Evolutionary conservation across 2,797 vertebrate genomes (phyloP).

Genomic region (Carapus acus): DNA sequence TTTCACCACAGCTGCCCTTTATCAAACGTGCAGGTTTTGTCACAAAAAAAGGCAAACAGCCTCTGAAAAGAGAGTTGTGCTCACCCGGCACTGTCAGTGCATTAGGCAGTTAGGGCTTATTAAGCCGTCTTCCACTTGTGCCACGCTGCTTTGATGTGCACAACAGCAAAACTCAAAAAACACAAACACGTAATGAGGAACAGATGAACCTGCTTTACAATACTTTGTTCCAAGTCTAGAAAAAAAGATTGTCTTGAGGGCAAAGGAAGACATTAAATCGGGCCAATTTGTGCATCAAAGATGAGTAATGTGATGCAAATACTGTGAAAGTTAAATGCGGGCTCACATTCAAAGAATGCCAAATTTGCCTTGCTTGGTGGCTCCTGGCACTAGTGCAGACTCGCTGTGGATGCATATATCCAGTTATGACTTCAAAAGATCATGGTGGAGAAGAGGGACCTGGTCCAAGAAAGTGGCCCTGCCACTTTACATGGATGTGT

Average conservation of each 20-base stretch:
- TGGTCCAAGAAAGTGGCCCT: slow-evolving; percentile 52
- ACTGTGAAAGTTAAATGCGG: not conserved
- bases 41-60: not conserved
- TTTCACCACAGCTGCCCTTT: slow-evolving; percentile 18
- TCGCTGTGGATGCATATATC: slow-evolving; percentile 40
- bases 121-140: not conserved
- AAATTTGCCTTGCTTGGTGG: slow-evolving; percentile 7
- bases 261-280: not conserved
- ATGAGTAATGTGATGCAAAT: slow-evolving; percentile 6
- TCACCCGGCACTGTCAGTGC: not conserved
- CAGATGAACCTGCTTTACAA: not conserved
- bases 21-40: slow-evolving; percentile 15
- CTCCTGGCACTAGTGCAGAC: slow-evolving; percentile 27
- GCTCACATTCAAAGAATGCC: slow-evolving; percentile 2
- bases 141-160: not conserved
- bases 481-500: slow-evolving; percentile 47
- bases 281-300: not conserved
- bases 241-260: not conserved
- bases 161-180: not conserved
- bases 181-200: not conserved
- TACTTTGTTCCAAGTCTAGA: not conserved
- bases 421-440: slow-evolving; percentile 54
- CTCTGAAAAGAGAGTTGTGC: not conserved
- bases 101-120: not conserved
- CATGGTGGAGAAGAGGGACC: slow-evolving; percentile 41